Conservation (phyloP, 2,888 invertebrate species). For the Cephus pygmeus region DNA sequence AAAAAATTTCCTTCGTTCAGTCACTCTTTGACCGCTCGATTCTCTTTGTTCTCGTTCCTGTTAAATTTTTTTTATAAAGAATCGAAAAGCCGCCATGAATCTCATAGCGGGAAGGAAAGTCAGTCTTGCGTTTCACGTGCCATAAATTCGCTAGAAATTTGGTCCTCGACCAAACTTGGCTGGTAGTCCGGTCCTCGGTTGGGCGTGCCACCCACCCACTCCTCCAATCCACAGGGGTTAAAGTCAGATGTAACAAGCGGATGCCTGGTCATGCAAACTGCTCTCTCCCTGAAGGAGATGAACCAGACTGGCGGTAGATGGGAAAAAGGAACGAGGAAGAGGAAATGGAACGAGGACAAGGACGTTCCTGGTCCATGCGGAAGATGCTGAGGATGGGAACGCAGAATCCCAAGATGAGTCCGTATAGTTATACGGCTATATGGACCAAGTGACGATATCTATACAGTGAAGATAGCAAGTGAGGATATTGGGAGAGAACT, state of each 20-base stretch:
- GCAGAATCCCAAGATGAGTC: background rate
- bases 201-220: background rate
- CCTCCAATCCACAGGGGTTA: background rate
- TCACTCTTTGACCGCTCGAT: background rate
- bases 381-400: background rate
- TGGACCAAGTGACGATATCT: background rate
- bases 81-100: conserved; percentile 3
- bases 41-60: background rate
- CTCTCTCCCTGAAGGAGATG: background rate
- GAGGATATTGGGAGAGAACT: background rate
- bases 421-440: background rate
- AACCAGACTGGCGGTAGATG: background rate
- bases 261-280: background rate
- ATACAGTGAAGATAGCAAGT: background rate
- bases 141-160: background rate
- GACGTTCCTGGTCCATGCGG: background rate
- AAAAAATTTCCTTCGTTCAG: conserved; percentile 18
- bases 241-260: background rate
- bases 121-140: background rate
- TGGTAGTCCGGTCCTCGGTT: background rate
- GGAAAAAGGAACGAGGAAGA: background rate
- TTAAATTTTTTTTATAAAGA: background rate
- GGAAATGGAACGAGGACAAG: background rate
- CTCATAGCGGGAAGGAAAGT: background rate
- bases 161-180: background rate